A percentile compares a stretch with the other conserved stretches of the same genome.
phyloP scores from a whole-genome alignment of 2,888 invertebrate genomes.

The Anagyrus pseudococci region DNA sequence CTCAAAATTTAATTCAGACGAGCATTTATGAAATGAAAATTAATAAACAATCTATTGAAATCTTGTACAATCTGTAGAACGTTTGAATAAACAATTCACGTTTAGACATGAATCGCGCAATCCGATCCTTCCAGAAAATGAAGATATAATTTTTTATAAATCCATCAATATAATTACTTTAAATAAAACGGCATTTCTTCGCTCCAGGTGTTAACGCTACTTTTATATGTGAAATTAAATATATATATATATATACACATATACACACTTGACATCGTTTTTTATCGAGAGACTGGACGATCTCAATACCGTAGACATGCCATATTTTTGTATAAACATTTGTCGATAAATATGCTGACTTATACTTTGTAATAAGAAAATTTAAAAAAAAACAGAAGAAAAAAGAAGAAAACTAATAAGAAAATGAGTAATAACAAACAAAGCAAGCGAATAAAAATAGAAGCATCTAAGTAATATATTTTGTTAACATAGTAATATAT shows the following conservation, averaged over 20 bases:
- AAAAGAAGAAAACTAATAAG: too few species aligned
- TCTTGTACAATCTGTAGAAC: too few species aligned
- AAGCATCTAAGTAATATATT: slow-evolving; percentile 37
- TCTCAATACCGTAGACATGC: slow-evolving; percentile 27
- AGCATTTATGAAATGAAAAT: too few species aligned
- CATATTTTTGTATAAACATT: slow-evolving; percentile 45
- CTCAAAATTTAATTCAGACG: too few species aligned
- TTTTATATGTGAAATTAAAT: slow-evolving; percentile 8
- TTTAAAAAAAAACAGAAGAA: background rate
- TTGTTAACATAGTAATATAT: slow-evolving; percentile 28
- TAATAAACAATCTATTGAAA: too few species aligned
- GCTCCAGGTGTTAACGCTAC: background rate
- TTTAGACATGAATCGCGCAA: background rate
- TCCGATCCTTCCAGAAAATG: background rate
- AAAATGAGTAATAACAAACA: background rate
- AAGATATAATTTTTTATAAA: background rate
- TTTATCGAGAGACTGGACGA: slow-evolving; percentile 25
- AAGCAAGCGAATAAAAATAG: slow-evolving; percentile 12
- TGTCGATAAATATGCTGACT: slow-evolving; percentile 9
- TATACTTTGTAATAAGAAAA: slow-evolving; percentile 11
- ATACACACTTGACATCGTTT: slow-evolving; percentile 11
- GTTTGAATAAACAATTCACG: background rate
- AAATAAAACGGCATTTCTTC: too few species aligned
- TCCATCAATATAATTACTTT: background rate
- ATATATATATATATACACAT: slow-evolving; percentile 1